Conservation (phyloP, 2,797 vertebrate genomes). For the Chaetophractus vellerosus region DNA sequence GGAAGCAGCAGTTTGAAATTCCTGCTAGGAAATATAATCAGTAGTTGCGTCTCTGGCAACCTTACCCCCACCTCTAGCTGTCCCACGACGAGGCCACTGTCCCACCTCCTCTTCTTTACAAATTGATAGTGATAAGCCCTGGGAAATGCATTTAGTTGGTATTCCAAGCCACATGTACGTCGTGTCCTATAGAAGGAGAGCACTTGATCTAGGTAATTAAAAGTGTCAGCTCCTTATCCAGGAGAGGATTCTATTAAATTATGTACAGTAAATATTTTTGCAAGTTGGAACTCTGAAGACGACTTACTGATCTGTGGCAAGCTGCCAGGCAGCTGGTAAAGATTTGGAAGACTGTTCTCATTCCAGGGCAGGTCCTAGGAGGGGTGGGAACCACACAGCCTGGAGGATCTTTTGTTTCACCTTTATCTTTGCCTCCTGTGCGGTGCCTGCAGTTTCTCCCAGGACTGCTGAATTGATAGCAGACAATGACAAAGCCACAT, state of each 20-base stretch:
- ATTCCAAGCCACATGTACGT: conserved; percentile 33
- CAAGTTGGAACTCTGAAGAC: conserved; percentile 90
- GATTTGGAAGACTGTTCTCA: conserved; percentile 87
- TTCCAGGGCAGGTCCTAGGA: conserved; percentile 78
- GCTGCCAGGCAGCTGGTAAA: conserved; percentile 88
- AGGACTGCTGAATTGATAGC: conserved; percentile 77
- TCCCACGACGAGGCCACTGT: neutral
- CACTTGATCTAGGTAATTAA: conserved; percentile 90
- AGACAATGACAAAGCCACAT: conserved; percentile 54
- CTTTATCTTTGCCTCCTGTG: neutral
- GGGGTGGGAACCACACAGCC: fast-evolving
- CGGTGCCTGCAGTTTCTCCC: neutral
- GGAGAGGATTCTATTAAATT: conserved; percentile 91
- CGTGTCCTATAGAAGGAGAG: conserved; percentile 84
- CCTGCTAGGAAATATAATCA: neutral
- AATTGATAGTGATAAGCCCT: conserved; percentile 30
- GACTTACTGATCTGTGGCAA: conserved; percentile 90
- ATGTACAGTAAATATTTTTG: conserved; percentile 93
- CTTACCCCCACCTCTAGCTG: neutral
- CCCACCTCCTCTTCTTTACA: neutral
- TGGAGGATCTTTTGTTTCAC: conserved; percentile 40
- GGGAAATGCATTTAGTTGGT: neutral
- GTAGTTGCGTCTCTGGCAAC: neutral
- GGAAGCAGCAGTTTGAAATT: neutral
- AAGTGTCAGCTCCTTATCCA: conserved; percentile 91